A percentile compares a stretch with the other conserved stretches of the same genome.
These are phyloP conservation scores for Erythrolamprus reginae DNA, from an alignment of 2,113 vertebrate species.

Conservation along the genomic window DNA sequence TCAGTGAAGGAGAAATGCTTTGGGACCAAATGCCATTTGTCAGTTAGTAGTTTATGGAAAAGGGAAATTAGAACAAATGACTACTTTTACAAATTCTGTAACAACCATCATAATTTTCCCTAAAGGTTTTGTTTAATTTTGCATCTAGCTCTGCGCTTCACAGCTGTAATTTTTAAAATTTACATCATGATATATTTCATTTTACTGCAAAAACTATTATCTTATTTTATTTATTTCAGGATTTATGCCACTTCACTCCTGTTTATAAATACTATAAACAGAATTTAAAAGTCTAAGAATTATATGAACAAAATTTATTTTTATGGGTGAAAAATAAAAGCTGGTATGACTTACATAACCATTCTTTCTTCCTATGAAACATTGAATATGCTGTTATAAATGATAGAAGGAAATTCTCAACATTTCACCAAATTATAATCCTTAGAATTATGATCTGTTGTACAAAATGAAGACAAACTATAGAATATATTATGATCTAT, in stretches of 20 bases:
- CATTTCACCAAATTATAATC: not conserved
- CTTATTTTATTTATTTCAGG: not conserved
- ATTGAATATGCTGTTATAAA: not conserved
- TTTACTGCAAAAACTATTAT: not conserved
- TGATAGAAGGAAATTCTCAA: not conserved
- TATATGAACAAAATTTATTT: not conserved
- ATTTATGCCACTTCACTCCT: not conserved
- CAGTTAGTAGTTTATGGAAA: not conserved
- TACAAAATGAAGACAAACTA: not conserved
- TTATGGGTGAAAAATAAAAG: not conserved
- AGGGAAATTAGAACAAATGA: not conserved
- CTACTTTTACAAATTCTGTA: constrained; percentile 3
- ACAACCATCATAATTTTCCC: not conserved
- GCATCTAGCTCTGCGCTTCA: not conserved
- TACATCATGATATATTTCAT: not conserved
- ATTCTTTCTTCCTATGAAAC: accelerated
- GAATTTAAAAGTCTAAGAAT: not conserved
- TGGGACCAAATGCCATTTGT: not conserved
- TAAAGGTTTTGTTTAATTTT: not conserved
- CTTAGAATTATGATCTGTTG: not conserved
- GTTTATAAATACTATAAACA: not conserved
- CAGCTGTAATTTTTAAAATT: not conserved
- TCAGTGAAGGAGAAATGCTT: not conserved
- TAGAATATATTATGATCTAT: not conserved
- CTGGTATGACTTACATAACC: not conserved